Percentiles rank a stretch among this genome's conserved stretches.
phyloP scores from a whole-genome alignment of 64 coral and sea anemone genomes.

The Dendrophyllia cribrosa region DNA sequence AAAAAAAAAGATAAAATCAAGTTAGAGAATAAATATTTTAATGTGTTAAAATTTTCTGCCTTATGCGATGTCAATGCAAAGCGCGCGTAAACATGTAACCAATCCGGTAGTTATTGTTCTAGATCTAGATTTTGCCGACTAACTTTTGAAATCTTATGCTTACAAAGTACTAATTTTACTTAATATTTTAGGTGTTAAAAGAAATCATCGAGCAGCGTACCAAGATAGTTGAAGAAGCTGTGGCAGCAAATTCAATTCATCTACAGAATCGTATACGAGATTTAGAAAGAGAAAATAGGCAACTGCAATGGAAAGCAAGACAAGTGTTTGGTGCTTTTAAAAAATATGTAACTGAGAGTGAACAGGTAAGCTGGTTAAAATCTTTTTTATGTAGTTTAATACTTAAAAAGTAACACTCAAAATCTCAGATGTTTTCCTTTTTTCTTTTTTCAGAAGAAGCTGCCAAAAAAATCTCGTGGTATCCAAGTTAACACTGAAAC shows the following conservation, averaged over 20 bases:
- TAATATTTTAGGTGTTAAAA: slow-evolving; percentile 13
- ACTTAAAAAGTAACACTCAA: no score
- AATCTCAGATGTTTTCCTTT: not conserved
- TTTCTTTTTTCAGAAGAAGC: not conserved
- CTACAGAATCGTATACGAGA: slow-evolving; percentile 44
- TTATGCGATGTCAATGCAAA: no score
- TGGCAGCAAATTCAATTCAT: not conserved
- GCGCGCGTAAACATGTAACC: no score
- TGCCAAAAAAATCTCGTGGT: not conserved
- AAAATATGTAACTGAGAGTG: not conserved
- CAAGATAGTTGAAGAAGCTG: slow-evolving; percentile 15
- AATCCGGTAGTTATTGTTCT: not conserved
- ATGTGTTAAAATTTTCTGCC: no score
- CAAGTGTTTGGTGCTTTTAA: not conserved
- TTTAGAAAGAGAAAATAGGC: slow-evolving; percentile 35
- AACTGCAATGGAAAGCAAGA: slow-evolving; percentile 30
- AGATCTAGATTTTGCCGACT: not conserved
- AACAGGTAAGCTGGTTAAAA: not conserved
- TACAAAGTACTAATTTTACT: not conserved
- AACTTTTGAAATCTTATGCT: not conserved
- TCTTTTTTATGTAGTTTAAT: not conserved
- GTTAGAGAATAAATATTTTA: no score
- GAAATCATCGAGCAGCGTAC: slow-evolving; percentile 27
- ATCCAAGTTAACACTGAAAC: not conserved
- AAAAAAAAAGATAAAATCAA: no score